These are phyloP conservation scores for Pangasianodon gigas DNA, from an alignment of 2,113 vertebrate genomes.

Conservation along the genomic window DNA sequence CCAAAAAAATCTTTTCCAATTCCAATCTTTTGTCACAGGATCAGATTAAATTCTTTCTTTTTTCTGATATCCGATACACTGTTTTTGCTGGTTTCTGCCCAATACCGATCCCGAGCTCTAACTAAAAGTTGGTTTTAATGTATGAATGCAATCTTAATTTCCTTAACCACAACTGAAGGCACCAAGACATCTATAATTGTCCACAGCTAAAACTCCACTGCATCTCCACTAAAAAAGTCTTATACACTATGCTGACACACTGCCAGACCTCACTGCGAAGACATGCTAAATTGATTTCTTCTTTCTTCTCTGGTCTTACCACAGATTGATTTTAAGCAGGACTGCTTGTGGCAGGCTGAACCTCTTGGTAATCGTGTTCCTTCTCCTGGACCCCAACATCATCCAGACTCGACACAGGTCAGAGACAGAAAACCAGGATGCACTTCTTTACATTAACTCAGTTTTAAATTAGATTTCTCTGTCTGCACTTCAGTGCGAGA, in stretches of 20 bases:
- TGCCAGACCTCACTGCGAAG: neutral
- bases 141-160: neutral
- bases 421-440: conserved; percentile 13
- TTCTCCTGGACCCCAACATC: conserved; percentile 25
- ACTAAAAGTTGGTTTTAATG: neutral
- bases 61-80: neutral
- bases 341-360: conserved; percentile 44
- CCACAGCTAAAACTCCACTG: neutral
- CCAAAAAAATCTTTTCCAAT: neutral
- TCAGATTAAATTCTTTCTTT: neutral
- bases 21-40: neutral
- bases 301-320: conserved; percentile 42
- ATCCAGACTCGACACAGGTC: conserved; percentile 9
- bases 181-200: neutral
- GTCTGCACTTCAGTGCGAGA: conserved; percentile 8
- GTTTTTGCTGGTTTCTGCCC: neutral
- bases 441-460: conserved; percentile 24
- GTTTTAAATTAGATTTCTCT: neutral
- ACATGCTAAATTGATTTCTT: neutral
- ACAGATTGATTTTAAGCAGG: conserved; percentile 53
- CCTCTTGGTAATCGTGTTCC: conserved; percentile 16
- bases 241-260: neutral
- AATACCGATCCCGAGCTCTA: neutral
- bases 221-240: neutral
- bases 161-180: neutral